Base-by-base conservation (phyloP, 92 coral and sea anemone genomes). In the Porites evermanni region DNA sequence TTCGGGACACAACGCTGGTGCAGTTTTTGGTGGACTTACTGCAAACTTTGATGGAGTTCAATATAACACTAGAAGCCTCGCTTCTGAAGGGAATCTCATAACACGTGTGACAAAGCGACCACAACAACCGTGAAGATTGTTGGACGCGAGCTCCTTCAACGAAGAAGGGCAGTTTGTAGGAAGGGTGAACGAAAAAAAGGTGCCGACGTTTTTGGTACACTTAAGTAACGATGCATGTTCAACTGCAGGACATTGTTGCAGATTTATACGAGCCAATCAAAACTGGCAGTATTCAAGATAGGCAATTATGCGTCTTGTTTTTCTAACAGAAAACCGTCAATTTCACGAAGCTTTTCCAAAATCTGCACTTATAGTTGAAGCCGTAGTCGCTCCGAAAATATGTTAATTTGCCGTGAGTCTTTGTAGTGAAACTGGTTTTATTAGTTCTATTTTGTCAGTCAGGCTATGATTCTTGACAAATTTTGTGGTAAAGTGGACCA, bases 11-110 rank as follows among this genome's bases (percentile, higher is more conserved):
- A 56, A 80, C 79, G 76, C 92, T 95, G 76, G 89, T 93, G 65
- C 99, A 95, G 95, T 97, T 95, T 87, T 89, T 97, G 61, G 97
- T 95, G 24, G 98, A 91, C 53, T 93, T 97, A 26, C 75, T 97
- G 9, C 84, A 93, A 10, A 94, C 99, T 56, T 65, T 97, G 77
- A 92, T 93, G 26, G 99, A 95, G 90, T 97, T 97, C 75, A 97
- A 93, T 78, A 97, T 97, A 76, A 91, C 96, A 5, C 80, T 97
- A 72, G 99, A 97, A 80, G 92, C 99, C 1, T 97, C 98, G 3
- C 90, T 97, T 58, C 84, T 97, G 44, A 97, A 97, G 81, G 99
- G 98, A 64, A 89, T 96, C 78, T 85, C 98, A 20, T 96, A 78
- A 75, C 32, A 53, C 72, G n/a, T n/a, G 29, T 6, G 16, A 12